Conservation (phyloP, 2,888 invertebrate genomes). For the Ochropleura plecta region DNA sequence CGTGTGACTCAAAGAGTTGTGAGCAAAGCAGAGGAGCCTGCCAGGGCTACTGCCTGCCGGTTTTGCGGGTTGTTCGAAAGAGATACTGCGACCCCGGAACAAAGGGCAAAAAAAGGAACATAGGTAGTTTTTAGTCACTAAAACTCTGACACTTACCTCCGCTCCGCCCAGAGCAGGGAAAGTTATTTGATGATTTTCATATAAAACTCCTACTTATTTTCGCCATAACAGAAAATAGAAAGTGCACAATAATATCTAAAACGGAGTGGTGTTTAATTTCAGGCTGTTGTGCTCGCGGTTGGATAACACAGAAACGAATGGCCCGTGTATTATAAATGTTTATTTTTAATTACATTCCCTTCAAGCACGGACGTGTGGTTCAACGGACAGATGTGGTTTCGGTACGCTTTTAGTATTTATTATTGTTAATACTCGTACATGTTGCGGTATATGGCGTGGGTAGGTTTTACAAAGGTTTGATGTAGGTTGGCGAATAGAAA, state of each 20-base stretch:
- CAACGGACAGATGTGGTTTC: slow-evolving; percentile 43
- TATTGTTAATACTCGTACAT: slow-evolving; percentile 14
- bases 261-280: slow-evolving; percentile 50
- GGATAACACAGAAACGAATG: slow-evolving; percentile 59
- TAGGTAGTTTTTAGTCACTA: too few species aligned
- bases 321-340: slow-evolving; percentile 65
- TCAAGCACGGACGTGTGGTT: slow-evolving; percentile 57
- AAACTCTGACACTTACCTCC: too few species aligned
- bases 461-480: neutral
- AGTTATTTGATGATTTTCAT: too few species aligned
- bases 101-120: too few species aligned
- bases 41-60: too few species aligned
- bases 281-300: slow-evolving; percentile 43
- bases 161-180: too few species aligned
- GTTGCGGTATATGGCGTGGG: neutral
- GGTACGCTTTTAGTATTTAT: slow-evolving; percentile 33
- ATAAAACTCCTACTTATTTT: slow-evolving; percentile 1
- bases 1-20: too few species aligned
- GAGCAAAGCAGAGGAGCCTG: too few species aligned
- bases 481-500: neutral
- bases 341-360: slow-evolving; percentile 69
- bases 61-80: too few species aligned
- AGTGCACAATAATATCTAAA: slow-evolving; percentile 47
- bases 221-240: neutral
- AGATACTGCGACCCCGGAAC: too few species aligned